A percentile compares a stretch with the other conserved stretches of the same genome.
Conservation (phyloP, 2,888 invertebrate genomes). For the Netelia inedita region DNA sequence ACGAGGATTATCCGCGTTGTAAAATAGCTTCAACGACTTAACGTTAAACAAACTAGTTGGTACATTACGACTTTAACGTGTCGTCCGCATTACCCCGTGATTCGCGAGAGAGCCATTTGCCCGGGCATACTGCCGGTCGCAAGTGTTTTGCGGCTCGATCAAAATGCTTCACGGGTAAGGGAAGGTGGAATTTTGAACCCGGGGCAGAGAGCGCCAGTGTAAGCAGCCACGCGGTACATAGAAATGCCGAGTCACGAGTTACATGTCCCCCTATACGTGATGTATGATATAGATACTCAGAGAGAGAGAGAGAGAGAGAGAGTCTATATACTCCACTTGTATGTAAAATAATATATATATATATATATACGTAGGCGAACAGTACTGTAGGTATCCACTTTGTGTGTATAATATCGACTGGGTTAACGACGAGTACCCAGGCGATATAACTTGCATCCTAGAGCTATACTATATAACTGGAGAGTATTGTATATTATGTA, state of each 20-base stretch:
- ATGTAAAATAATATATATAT: neutral
- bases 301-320: too few species aligned
- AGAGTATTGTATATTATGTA: neutral
- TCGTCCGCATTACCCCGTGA: constrained; percentile 54
- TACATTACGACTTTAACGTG: constrained; percentile 58
- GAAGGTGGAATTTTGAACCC: neutral
- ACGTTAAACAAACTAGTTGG: constrained; percentile 61
- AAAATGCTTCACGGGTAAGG: constrained; percentile 23
- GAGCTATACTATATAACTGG: neutral
- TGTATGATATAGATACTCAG: neutral
- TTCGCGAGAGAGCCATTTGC: constrained; percentile 55
- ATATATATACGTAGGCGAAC: neutral
- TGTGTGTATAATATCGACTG: constrained; percentile 50
- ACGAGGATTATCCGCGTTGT: constrained; percentile 24
- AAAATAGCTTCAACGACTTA: constrained; percentile 57
- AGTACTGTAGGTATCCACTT: constrained; percentile 35
- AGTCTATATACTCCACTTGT: neutral
- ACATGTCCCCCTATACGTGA: constrained; percentile 25
- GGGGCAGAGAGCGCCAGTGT: neutral
- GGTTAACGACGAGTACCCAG: constrained; percentile 45
- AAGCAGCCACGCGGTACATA: constrained; percentile 15
- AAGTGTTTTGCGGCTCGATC: constrained; percentile 43
- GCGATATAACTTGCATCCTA: constrained; percentile 48
- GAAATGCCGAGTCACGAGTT: neutral
- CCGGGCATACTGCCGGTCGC: constrained; percentile 29